phyloP scores from a whole-genome alignment of 2,888 invertebrate species.

The Microlaimidae sp. region DNA sequence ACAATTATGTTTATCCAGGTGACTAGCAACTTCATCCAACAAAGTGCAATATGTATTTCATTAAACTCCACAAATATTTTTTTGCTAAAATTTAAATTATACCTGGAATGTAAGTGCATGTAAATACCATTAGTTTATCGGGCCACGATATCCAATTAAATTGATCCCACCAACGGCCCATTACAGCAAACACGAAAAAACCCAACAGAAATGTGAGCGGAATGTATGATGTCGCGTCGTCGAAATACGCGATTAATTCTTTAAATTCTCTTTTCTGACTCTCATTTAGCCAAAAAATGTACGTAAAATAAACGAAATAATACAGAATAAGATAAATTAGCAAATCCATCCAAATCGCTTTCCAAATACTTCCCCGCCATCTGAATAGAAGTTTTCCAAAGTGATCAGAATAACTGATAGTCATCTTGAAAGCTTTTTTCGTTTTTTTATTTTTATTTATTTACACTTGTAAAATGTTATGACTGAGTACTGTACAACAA shows the following conservation, averaged over 20 bases:
- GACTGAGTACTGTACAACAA: no score
- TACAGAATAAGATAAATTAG: slow-evolving; percentile 3
- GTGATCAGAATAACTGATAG: slow-evolving; percentile 6
- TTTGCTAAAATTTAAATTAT: no score
- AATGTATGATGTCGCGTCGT: slow-evolving; percentile 1
- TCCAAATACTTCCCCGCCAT: slow-evolving; percentile 12
- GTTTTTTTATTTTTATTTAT: no score
- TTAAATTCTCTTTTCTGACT: background rate
- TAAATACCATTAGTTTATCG: slow-evolving; percentile 21
- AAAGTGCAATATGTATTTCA: no score
- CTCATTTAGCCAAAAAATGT: background rate
- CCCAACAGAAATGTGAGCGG: slow-evolving; percentile 8
- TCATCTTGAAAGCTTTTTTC: slow-evolving; percentile 13
- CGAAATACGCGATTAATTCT: slow-evolving; percentile 1
- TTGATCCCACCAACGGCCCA: slow-evolving; percentile 26
- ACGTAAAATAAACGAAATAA: slow-evolving; percentile 1
- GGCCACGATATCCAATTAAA: slow-evolving; percentile 28
- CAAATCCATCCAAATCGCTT: slow-evolving; percentile 4
- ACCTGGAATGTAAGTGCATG: no score
- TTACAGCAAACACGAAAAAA: slow-evolving; percentile 7
- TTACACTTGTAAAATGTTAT: no score
- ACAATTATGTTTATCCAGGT: no score
- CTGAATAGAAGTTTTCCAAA: slow-evolving; percentile 1
- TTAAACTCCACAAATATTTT: no score
- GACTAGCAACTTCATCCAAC: no score